Evolutionary conservation across 2,797 vertebrate genomes (phyloP), one percentile per base, ranked within the genome.

Genomic region (Bovichtus variegatus): DNA sequence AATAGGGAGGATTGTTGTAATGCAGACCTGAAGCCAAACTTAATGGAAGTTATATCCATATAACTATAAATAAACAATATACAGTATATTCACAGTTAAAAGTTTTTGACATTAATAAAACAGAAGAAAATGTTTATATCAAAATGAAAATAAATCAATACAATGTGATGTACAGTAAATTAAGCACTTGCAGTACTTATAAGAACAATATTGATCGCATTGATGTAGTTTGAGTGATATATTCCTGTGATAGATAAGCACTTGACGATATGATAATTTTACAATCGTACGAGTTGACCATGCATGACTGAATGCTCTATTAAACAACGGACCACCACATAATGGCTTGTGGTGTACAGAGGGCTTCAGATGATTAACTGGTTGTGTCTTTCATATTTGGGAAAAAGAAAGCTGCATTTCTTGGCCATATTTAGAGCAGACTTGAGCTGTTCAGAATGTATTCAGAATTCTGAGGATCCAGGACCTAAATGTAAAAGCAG

Each of bases 91-190:
- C 44, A 38, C 44, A 38, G 41, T 40, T 59, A 47, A 16, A 16
- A 16, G 5, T 43, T 62, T 50, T 11, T 71, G 29, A n/a, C 18
- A 55, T 36, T 44, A 27, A 59, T 36, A n/a, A 50, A 60, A n/a
- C 23, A 36, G 3, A 49, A 71, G 6, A 31, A 31, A 11, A 23
- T 1, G 5, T 9, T 1, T 7, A 18, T 46, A 10, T 19, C 16
- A 47, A 70, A 71, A 36, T 40, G 23, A 41, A 61, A 61, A 60
- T 5, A 9, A 44, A 60, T 43, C 18, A 21, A 16, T 59, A 59
- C n/a, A 15, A 16, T 25, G 59, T 59, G 16, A 19, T 12, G 43
- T 31, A 44, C 19, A 31, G 31, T 31, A 44, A 12, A 31, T 43
- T 29, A 34, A 10, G 8, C 55, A 21, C 18, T 23, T 15, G n/a